phyloP scores from a whole-genome alignment of 53 echinoderm and acorn worm species.

The Hippasteria phrygiana region DNA sequence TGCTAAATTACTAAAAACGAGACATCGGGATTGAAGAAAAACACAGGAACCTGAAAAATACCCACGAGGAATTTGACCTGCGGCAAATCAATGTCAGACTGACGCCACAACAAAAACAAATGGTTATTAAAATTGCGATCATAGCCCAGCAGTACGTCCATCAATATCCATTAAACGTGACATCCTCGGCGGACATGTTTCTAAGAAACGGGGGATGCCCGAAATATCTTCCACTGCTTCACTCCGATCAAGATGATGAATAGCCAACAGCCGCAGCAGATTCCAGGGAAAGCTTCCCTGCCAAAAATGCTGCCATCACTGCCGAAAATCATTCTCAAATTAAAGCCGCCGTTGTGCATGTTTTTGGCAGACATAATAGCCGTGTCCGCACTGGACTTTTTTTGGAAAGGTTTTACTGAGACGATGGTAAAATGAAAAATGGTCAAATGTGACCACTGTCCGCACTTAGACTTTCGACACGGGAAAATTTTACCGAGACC shows the following conservation, averaged over 20 bases:
- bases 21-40: no score
- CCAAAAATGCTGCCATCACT: neutral
- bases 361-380: no score
- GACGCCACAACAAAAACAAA: neutral
- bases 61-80: neutral
- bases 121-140: neutral
- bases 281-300: neutral
- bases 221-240: neutral
- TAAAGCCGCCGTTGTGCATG: no score
- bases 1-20: no score
- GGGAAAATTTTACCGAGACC: no score
- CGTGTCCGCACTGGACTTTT: no score
- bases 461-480: no score
- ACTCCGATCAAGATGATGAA: neutral
- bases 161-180: neutral
- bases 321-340: neutral
- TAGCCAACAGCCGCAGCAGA: neutral
- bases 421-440: no score
- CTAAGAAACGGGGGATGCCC: neutral
- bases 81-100: neutral
- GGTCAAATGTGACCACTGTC: no score
- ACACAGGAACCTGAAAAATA: no score
- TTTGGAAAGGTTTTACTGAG: no score
- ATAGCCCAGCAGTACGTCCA: neutral
- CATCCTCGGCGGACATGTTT: neutral